These are phyloP conservation scores for Tetramorium parvispinum DNA, from an alignment of 1,140 invertebrate genomes.

Conservation along the genomic window DNA sequence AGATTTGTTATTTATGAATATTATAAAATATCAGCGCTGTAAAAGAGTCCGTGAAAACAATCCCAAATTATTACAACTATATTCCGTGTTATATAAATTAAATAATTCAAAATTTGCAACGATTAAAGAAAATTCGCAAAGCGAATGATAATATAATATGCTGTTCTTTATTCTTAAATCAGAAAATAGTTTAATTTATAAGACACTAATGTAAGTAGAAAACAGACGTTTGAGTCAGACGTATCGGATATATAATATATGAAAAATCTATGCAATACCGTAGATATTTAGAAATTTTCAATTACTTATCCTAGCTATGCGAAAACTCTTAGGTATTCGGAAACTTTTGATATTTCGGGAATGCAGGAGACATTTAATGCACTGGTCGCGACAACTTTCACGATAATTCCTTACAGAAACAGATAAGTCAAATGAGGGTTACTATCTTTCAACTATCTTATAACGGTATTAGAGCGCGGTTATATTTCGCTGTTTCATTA, in stretches of 20 bases:
- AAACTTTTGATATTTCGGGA: slow-evolving; percentile 21
- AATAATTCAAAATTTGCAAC: background rate
- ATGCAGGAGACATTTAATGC: slow-evolving; percentile 37
- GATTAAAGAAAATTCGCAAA: background rate
- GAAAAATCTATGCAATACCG: background rate
- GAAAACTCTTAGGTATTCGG: background rate
- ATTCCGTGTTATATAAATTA: background rate
- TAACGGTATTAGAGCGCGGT: slow-evolving; percentile 77
- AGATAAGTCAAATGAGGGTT: slow-evolving; percentile 78
- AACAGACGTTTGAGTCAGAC: slow-evolving; percentile 13
- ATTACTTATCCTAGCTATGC: background rate
- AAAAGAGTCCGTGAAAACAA: background rate
- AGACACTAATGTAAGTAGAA: slow-evolving; percentile 13
- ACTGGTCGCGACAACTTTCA: slow-evolving; percentile 27
- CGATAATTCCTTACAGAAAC: slow-evolving; percentile 48
- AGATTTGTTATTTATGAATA: background rate
- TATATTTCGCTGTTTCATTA: slow-evolving; percentile 78
- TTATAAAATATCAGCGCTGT: background rate
- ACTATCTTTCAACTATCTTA: slow-evolving; percentile 78
- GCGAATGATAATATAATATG: background rate
- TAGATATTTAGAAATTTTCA: background rate
- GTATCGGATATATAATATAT: background rate
- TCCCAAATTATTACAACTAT: background rate
- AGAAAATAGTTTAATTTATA: background rate
- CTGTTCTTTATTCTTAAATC: background rate